These are phyloP conservation scores for Montipora sp. DNA, from an alignment of 64 coral and sea anemone genomes.

Conservation along the genomic window DNA sequence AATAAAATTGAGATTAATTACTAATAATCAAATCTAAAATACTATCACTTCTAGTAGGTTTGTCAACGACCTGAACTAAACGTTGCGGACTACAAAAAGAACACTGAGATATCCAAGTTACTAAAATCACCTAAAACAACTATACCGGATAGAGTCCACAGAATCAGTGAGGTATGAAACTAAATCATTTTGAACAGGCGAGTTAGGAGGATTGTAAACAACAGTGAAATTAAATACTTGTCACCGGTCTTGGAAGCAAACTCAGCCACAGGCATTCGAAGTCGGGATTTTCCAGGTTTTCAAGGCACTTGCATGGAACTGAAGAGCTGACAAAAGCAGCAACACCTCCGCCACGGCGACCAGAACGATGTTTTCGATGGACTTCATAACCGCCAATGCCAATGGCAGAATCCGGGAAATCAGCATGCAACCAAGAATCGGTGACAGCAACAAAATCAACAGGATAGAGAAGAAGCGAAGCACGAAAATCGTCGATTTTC, in stretches of 20 bases:
- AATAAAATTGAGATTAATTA: slow-evolving; percentile 19
- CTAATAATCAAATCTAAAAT: slow-evolving; percentile 48
- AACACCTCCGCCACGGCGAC: slow-evolving; percentile 37
- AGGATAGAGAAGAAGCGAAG: slow-evolving; percentile 29
- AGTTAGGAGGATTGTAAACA: slow-evolving; percentile 60
- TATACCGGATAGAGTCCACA: too few species aligned
- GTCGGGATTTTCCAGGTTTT: slow-evolving; percentile 45
- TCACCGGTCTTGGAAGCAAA: slow-evolving; percentile 43
- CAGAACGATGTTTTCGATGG: slow-evolving; percentile 43
- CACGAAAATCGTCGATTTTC: slow-evolving; percentile 54
- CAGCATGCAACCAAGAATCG: slow-evolving; percentile 56
- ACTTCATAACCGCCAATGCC: slow-evolving; percentile 41
- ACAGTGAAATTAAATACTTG: slow-evolving; percentile 36
- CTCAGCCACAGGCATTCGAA: slow-evolving; percentile 44
- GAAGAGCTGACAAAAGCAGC: neutral
- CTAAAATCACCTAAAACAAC: slow-evolving; percentile 25
- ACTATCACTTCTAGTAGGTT: slow-evolving; percentile 48
- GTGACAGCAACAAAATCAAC: slow-evolving; percentile 60
- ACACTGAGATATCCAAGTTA: slow-evolving; percentile 28
- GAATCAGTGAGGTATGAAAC: too few species aligned
- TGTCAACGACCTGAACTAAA: slow-evolving; percentile 44
- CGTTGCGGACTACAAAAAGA: slow-evolving; percentile 4
- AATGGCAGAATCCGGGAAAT: slow-evolving; percentile 41
- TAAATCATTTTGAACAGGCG: neutral
- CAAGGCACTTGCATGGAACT: slow-evolving; percentile 52